Evolutionary conservation across 2,888 invertebrate species (phyloP), one percentile per base, ranked within the genome.

Genomic region (Xylota sylvarum): DNA sequence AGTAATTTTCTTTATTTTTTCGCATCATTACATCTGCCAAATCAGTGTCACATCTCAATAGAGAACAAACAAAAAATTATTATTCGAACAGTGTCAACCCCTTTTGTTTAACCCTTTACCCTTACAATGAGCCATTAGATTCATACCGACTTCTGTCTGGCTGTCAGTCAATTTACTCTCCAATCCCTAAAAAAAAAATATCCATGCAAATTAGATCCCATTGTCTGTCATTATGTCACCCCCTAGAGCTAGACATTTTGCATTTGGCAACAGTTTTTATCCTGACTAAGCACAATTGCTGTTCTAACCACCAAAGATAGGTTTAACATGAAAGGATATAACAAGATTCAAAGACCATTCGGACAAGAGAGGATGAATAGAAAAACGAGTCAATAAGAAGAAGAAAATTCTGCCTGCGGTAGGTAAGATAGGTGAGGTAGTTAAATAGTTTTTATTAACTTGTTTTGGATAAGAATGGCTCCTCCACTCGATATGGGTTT

Each of bases 21-120:
- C n/a, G 55, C 77, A 69, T 69, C 77, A 77, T 69, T 77, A 69
- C 50, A 69, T 77, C 60, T 77, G 69, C 67, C 58, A 67, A 67
- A 76, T 76, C 55, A 76, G 56, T 46, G 46, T 65, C 55, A 64
- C 9, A 55, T 52, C 55, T 32, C 10, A 43, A 52, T 62, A 52
- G 37, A 12, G 2, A 23, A 23, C 23, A 23, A 23, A 23, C 23
- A 23, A 35, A 30, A 40, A 30, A 37, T 37, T 37, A 37, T 37
- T 60, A 27, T 12, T 58, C 9, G 32, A 43, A 55, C 19, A 40
- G 35, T 35, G 17, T 35, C 9, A 32, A 56, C 10, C 12, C 23
- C 23, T n/a, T 9, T 73, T 40, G 35, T 27, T 60, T 17, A 64
- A 79, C 48, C 62, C 64, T 65, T 64, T 55, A 43, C 14, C 32